These are phyloP conservation scores for Merluccius polli DNA, from an alignment of 2,797 vertebrate genomes.

Conservation along the genomic window DNA sequence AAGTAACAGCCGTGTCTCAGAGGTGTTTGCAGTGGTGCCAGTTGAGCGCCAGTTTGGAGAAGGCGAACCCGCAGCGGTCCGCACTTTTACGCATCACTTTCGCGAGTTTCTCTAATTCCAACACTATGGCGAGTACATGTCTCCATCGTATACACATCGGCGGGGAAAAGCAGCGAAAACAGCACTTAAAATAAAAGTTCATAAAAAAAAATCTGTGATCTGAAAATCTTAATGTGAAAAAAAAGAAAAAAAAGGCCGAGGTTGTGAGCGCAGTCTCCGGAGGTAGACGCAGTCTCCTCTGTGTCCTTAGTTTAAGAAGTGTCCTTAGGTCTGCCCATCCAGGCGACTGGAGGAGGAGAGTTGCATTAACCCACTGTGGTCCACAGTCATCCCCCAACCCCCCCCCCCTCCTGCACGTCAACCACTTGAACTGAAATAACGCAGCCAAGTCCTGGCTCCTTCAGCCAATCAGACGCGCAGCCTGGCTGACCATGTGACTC, in stretches of 20 bases:
- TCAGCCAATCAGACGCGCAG: not conserved
- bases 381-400: not conserved
- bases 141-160: not conserved
- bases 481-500: not conserved
- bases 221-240: too few relatives aligned
- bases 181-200: not conserved
- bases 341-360: slow-evolving; percentile 14
- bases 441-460: not conserved
- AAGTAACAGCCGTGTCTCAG: too few relatives aligned
- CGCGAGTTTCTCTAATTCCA: not conserved
- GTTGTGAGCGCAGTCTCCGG: not conserved
- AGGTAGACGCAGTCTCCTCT: not conserved
- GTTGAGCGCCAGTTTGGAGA: not conserved
- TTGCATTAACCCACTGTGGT: not conserved
- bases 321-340: not conserved
- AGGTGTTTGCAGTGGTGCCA: slow-evolving; percentile 9
- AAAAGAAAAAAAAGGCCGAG: not conserved
- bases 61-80: slow-evolving; percentile 1
- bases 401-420: not conserved
- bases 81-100: slow-evolving; percentile 21
- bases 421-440: not conserved
- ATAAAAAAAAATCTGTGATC: not conserved
- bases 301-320: not conserved
- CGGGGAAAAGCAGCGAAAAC: not conserved
- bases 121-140: not conserved